Conservation (phyloP, 1,140 invertebrate species). For the Periplaneta americana region DNA sequence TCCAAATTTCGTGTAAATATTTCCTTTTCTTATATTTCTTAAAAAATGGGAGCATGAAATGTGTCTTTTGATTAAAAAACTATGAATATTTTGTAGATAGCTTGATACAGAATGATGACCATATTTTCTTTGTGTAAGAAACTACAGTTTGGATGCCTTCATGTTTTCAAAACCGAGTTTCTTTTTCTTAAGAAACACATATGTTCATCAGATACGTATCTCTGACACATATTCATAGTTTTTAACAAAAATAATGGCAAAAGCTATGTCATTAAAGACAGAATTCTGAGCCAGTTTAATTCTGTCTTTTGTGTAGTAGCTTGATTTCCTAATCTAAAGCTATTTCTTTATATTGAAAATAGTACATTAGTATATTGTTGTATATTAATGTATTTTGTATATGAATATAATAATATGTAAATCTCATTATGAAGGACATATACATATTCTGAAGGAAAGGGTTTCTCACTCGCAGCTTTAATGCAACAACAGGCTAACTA, state of each 20-base stretch:
- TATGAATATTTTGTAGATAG: not conserved
- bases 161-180: too few relatives aligned
- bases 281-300: not conserved
- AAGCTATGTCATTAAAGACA: not conserved
- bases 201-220: not conserved
- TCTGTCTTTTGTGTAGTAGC: not conserved
- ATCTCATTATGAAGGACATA: not conserved
- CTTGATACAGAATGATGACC: not conserved
- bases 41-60: not conserved
- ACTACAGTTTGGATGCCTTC: not conserved
- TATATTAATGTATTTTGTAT: not conserved
- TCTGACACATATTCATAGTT: too few relatives aligned
- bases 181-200: not conserved
- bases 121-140: not conserved
- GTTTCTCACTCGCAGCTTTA: not conserved
- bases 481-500: not conserved
- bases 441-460: not conserved
- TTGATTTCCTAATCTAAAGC: not conserved
- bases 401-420: not conserved
- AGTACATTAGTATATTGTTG: not conserved
- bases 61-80: not conserved
- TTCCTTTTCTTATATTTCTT: not conserved
- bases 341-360: not conserved
- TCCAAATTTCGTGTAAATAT: not conserved
- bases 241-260: not conserved